phyloP scores from a whole-genome alignment of 2,797 vertebrate genomes.

The Bufotes viridis region DNA sequence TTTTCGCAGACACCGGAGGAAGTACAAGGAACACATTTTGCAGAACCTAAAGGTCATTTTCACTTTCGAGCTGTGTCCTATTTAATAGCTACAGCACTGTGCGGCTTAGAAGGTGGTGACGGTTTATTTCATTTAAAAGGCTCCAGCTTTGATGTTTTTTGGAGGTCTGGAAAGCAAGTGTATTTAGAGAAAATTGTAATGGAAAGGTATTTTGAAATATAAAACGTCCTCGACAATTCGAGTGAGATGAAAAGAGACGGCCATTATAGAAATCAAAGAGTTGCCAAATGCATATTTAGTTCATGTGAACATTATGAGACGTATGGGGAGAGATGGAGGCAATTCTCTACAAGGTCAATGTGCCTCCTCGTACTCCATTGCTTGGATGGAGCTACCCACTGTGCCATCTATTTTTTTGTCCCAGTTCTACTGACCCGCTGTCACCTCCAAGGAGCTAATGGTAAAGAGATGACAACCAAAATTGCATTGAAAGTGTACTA shows the following conservation, averaged over 20 bases:
- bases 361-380: neutral
- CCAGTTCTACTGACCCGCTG: neutral
- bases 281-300: slow-evolving; percentile 15
- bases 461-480: neutral
- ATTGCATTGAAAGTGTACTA: neutral
- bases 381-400: neutral
- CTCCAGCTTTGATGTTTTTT: slow-evolving; percentile 35
- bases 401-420: neutral
- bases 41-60: slow-evolving; percentile 58
- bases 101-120: slow-evolving; percentile 7
- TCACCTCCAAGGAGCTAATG: neutral
- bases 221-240: neutral
- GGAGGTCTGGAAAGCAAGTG: slow-evolving; percentile 23
- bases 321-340: neutral
- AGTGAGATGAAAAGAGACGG: slow-evolving; percentile 34
- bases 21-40: slow-evolving; percentile 36
- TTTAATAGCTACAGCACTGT: slow-evolving; percentile 56
- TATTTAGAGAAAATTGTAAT: slow-evolving; percentile 48
- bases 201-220: slow-evolving; percentile 28
- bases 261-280: slow-evolving; percentile 14
- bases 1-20: slow-evolving; percentile 42
- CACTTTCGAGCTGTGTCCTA: slow-evolving; percentile 50
- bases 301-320: neutral
- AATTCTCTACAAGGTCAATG: neutral
- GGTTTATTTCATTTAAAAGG: slow-evolving; percentile 44